These are phyloP conservation scores for Alouatta palliata DNA, from an alignment of 2,113 vertebrate genomes.

Conservation along the genomic window DNA sequence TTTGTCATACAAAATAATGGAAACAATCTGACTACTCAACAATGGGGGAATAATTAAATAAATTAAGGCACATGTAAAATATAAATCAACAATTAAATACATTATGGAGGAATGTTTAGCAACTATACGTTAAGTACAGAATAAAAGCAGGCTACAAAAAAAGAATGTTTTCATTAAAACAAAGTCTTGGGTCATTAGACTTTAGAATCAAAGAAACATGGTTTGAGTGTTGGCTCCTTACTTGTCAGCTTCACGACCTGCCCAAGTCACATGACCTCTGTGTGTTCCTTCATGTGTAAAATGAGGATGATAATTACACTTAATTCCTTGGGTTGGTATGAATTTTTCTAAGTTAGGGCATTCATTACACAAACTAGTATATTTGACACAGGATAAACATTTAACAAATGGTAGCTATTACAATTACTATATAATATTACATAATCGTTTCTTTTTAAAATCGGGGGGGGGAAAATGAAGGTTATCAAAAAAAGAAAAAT, in stretches of 20 bases:
- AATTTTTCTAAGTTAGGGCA: conserved; percentile 19
- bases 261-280: not conserved
- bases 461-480: not conserved
- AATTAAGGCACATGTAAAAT: not conserved
- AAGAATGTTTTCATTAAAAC: conserved; percentile 12
- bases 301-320: not conserved
- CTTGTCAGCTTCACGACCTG: not conserved
- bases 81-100: not conserved
- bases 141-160: not conserved
- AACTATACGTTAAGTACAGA: not conserved
- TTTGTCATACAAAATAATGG: not conserved
- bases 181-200: not conserved
- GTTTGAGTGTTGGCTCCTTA: not conserved
- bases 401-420: conserved; percentile 17
- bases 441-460: not conserved
- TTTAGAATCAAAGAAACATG: not conserved
- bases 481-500: conserved; percentile 5
- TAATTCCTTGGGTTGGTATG: not conserved
- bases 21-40: not conserved
- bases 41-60: conserved; percentile 13
- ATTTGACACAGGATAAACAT: not conserved
- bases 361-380: not conserved
- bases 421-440: not conserved
- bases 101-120: not conserved
- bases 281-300: not conserved